A percentile compares a stretch with the other conserved stretches of the same genome.
These are phyloP conservation scores for Noctilio leporinus DNA, from an alignment of 2,113 vertebrate genomes.

Conservation along the genomic window DNA sequence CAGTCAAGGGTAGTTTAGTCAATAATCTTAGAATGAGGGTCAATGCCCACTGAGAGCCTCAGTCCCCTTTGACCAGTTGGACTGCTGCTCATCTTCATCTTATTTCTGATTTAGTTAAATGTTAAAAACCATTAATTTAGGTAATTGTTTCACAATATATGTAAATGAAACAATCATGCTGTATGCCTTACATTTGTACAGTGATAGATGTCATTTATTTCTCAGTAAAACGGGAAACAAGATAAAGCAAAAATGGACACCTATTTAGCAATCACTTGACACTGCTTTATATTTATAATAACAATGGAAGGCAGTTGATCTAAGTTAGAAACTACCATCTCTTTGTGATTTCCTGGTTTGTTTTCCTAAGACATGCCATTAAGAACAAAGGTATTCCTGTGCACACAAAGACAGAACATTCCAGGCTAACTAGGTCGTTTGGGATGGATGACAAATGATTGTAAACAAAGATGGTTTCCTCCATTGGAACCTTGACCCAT, in stretches of 20 bases:
- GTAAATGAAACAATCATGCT: not conserved
- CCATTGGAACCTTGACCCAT: slow-evolving; percentile 53
- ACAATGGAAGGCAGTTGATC: not conserved
- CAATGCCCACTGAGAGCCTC: not conserved
- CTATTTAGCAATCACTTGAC: not conserved
- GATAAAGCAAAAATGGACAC: not conserved
- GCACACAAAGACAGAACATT: not conserved
- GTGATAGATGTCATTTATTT: not conserved
- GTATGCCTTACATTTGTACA: not conserved
- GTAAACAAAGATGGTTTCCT: slow-evolving; percentile 47
- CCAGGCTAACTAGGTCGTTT: not conserved
- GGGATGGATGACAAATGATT: slow-evolving; percentile 50
- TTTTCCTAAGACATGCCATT: not conserved
- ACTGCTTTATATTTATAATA: not conserved
- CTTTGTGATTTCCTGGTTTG: slow-evolving; percentile 10
- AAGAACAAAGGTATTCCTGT: not conserved
- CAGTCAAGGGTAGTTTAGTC: not conserved
- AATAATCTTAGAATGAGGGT: not conserved
- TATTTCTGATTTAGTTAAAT: not conserved
- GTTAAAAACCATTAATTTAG: not conserved
- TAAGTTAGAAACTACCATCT: slow-evolving; percentile 38
- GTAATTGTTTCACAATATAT: not conserved
- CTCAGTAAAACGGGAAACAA: not conserved
- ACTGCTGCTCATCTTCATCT: not conserved
- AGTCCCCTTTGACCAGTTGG: not conserved